Percentiles rank a stretch among this genome's conserved stretches.
These are phyloP conservation scores for Ptilorrhoa leucosticta DNA, from an alignment of 2,113 vertebrate genomes.

Conservation along the genomic window DNA sequence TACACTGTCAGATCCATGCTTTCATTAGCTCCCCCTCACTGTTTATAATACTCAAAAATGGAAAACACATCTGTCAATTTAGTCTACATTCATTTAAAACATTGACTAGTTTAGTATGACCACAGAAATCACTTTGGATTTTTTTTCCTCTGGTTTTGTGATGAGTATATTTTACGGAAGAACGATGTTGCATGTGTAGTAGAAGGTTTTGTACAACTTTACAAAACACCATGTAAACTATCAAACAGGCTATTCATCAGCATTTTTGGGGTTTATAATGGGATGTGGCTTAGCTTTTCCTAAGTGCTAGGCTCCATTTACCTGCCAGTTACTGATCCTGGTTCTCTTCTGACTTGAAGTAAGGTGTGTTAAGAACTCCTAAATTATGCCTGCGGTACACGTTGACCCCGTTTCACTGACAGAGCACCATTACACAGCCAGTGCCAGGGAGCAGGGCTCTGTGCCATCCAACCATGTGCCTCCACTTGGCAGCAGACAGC, in stretches of 20 bases:
- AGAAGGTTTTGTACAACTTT: not conserved
- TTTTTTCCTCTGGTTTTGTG: not conserved
- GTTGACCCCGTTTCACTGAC: fast-evolving
- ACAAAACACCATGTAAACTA: not conserved
- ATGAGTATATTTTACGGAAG: not conserved
- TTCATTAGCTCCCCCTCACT: not conserved
- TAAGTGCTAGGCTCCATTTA: not conserved
- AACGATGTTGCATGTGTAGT: not conserved
- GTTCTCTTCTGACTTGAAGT: not conserved
- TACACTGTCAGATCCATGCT: not conserved
- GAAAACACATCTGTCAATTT: not conserved
- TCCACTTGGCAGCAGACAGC: not conserved
- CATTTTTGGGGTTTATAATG: not conserved
- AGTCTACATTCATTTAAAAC: not conserved
- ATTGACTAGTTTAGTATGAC: not conserved
- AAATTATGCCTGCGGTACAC: not conserved
- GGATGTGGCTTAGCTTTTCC: not conserved
- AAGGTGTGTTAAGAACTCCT: not conserved
- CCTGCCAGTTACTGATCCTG: not conserved
- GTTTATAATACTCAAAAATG: not conserved
- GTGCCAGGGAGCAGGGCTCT: not conserved
- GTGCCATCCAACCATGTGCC: not conserved
- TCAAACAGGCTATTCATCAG: not conserved
- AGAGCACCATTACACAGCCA: not conserved
- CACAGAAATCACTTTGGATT: not conserved